Evolutionary conservation across 1,140 invertebrate genomes (phyloP).

Genomic region (Galleria mellonella): DNA sequence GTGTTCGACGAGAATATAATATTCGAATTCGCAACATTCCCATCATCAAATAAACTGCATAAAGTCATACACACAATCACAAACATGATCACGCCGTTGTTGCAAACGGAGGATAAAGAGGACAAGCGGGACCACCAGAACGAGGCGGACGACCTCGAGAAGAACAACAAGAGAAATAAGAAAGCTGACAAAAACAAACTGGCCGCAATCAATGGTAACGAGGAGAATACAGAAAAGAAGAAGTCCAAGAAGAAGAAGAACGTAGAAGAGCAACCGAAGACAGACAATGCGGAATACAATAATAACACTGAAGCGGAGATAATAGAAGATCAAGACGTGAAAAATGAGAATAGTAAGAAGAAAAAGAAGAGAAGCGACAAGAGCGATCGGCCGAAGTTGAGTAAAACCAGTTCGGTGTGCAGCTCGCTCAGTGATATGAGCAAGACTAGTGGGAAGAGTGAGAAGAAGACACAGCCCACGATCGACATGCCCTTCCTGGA

Average conservation of each 20-base stretch:
- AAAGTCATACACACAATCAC: constrained; percentile 39
- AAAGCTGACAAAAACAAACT: background rate
- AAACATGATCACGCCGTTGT: constrained; percentile 28
- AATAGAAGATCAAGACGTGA: background rate
- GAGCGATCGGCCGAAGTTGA: constrained; percentile 26
- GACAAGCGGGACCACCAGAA: constrained; percentile 2
- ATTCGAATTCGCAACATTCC: constrained; percentile 18
- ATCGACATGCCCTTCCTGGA: constrained; percentile 39
- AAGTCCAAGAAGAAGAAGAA: constrained; percentile 19
- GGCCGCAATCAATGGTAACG: constrained; percentile 15
- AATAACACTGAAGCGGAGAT: constrained; percentile 1
- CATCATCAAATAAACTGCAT: constrained; percentile 29
- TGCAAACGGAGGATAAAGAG: constrained; percentile 11
- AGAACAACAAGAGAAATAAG: background rate
- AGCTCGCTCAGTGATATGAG: constrained; percentile 29
- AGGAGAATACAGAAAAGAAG: constrained; percentile 15
- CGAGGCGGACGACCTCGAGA: constrained; percentile 1
- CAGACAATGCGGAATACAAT: background rate
- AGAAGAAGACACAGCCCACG: constrained; percentile 14
- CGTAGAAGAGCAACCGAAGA: background rate
- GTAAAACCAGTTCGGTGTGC: constrained; percentile 36
- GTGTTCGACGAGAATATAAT: constrained; percentile 14
- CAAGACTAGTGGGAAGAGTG: constrained; percentile 27
- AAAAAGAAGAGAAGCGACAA: constrained; percentile 37
- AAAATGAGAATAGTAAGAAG: constrained; percentile 15